A percentile compares a stretch with the other conserved stretches of the same genome.
phyloP scores from a whole-genome alignment of 2,113 vertebrate species.

The Phrynosoma platyrhinos region DNA sequence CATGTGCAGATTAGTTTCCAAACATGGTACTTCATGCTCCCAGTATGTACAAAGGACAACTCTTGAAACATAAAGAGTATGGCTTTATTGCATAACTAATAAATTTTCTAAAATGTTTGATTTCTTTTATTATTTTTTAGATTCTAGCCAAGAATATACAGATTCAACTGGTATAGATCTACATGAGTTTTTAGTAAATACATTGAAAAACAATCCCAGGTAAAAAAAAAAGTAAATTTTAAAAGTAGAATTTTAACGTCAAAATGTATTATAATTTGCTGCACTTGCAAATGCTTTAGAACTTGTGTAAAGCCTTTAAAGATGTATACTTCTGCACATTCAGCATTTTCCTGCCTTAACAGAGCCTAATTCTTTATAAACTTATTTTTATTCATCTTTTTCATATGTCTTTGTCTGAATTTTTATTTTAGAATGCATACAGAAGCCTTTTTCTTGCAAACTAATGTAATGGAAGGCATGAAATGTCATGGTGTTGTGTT shows the following conservation, averaged over 20 bases:
- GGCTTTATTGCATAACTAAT: slow-evolving; percentile 37
- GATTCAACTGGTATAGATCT: slow-evolving; percentile 99
- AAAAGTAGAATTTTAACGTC: slow-evolving; percentile 5
- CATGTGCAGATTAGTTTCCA: not conserved
- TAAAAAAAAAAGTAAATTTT: slow-evolving; percentile 68
- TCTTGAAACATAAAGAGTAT: slow-evolving; percentile 36
- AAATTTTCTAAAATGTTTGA: slow-evolving; percentile 41
- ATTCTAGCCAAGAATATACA: slow-evolving; percentile 98
- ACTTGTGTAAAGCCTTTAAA: not conserved
- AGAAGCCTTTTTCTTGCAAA: not conserved
- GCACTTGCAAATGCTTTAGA: too few species aligned
- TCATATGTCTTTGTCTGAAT: not conserved
- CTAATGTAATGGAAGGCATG: not conserved
- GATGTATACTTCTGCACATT: not conserved
- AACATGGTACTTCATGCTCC: not conserved
- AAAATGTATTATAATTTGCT: not conserved
- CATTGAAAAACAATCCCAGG: slow-evolving; percentile 97
- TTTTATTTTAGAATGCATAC: not conserved
- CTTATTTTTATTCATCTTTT: slow-evolving; percentile 30
- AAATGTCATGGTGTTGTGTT: not conserved
- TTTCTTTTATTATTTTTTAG: slow-evolving; percentile 75
- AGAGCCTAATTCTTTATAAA: slow-evolving; percentile 52
- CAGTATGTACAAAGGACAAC: not conserved
- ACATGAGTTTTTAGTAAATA: slow-evolving; percentile 99
- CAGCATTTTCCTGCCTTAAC: slow-evolving; percentile 16